Evolutionary conservation across 2,797 vertebrate species (phyloP), one percentile per base, ranked within the genome.

Genomic region (Urophycis tenuis): DNA sequence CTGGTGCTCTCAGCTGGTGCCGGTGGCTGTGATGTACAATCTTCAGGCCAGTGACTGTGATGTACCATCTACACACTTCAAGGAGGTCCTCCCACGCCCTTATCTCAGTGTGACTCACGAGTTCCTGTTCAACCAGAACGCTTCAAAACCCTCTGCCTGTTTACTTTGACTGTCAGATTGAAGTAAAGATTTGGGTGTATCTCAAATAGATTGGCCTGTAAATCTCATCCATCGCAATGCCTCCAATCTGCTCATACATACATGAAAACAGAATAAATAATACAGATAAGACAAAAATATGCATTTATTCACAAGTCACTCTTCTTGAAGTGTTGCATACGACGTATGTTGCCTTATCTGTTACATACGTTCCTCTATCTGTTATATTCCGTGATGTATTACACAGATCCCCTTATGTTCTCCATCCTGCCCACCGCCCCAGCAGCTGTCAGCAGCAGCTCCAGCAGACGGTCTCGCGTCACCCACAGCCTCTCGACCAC

Each of bases 401-500:
- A 60, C 25, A 25, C 9, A n/a, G 3, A 7, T 49, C 19, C 41
- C 41, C 19, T 3, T 12, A 64, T 3, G 53, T 9, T 29, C 53
- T 22, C 45, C 45, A 53, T 6, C n/a, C 53, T 4, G 53, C 22
- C 53, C 25, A 11, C 53, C 22, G 87, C 72, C 83, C 84, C 76
- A 91, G 81, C 7, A 81, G 76, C 73, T n/a, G 88, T 30, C 33
- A 91, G 76, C 84, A 88, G 78, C 1, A 87, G 35, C 80, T 90
- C 88, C 84, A 91, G 91, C 79, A 93, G 81, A 33, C 86, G 84
- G 84, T 93, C 90, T 0, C 94, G 93, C 11, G 95, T 96, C 75
- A 98, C 90, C 96, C 96, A 97, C 88, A 93, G 85, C 79, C 90
- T 92, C 82, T 96, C 95, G 89, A 97, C 95, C 70, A 96, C 80